Evolutionary conservation across 2,113 vertebrate genomes (phyloP).

Genomic region (Pycnonotus jocosus): DNA sequence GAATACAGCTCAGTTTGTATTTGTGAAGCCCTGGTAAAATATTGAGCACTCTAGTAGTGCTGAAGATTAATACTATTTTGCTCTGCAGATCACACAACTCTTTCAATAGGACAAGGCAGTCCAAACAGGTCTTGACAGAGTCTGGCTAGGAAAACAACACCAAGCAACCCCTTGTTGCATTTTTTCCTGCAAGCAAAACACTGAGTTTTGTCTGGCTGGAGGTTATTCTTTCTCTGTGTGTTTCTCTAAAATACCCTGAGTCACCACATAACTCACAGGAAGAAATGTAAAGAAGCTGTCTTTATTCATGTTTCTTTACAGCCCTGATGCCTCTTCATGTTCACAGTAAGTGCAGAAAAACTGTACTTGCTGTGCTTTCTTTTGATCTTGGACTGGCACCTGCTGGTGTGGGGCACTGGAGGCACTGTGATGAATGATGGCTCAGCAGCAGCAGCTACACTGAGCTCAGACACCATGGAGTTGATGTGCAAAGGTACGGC

Average conservation of each 20-base stretch:
- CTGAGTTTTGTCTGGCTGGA: not conserved
- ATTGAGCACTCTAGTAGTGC: not conserved
- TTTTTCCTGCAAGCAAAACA: not conserved
- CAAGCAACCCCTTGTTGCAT: not conserved
- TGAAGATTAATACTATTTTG: constrained; percentile 1
- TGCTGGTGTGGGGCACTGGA: not conserved
- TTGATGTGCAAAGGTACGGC: not conserved
- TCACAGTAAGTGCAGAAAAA: not conserved
- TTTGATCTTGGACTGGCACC: not conserved
- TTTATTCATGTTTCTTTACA: not conserved
- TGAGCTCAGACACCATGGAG: not conserved
- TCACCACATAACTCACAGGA: not conserved
- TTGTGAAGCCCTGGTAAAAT: not conserved
- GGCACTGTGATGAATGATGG: not conserved
- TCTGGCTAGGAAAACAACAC: not conserved
- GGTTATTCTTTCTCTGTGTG: not conserved
- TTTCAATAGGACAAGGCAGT: not conserved
- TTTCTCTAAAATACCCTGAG: not conserved
- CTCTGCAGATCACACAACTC: not conserved
- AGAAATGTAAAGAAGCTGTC: not conserved
- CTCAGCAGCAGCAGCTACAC: not conserved
- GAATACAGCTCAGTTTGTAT: not conserved
- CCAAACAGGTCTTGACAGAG: not conserved
- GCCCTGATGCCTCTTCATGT: not conserved
- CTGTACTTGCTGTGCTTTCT: not conserved